Percentiles rank a stretch among this genome's conserved stretches.
These are phyloP conservation scores for Pseudomugil tenellus DNA, from an alignment of 2,797 vertebrate species.

Conservation along the genomic window DNA sequence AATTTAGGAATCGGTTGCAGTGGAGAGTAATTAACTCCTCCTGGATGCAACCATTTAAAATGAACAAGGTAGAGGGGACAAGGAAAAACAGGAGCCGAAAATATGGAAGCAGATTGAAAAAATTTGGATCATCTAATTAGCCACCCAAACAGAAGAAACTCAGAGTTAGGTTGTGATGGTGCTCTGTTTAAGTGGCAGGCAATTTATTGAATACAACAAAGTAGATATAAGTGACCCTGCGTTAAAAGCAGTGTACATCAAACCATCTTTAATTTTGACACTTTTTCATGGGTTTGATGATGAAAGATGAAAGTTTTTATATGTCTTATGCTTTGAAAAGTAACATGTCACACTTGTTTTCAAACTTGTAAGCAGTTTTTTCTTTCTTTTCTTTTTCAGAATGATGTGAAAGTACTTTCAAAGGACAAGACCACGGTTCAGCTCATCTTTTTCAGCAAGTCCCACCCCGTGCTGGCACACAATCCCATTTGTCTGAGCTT, in stretches of 20 bases:
- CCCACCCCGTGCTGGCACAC: conserved; percentile 37
- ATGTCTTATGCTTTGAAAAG: conserved; percentile 35
- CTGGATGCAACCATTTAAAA: conserved; percentile 77
- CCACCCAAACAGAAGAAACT: conserved; percentile 61
- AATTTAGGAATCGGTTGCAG: conserved; percentile 74
- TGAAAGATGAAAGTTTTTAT: too few relatives aligned
- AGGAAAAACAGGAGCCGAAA: conserved; percentile 57
- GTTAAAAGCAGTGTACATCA: too few relatives aligned
- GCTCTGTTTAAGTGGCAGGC: conserved; percentile 74
- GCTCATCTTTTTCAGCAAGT: conserved; percentile 47
- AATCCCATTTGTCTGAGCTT: conserved; percentile 47
- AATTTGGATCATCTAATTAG: conserved; percentile 79
- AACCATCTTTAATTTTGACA: too few relatives aligned
- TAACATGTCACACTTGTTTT: conserved; percentile 22
- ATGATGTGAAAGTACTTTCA: conserved; percentile 87
- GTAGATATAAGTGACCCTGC: conserved; percentile 30
- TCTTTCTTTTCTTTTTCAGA: conserved; percentile 86
- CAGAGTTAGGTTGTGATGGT: conserved; percentile 53
- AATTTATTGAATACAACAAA: too few relatives aligned
- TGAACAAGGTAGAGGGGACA: conserved; percentile 66
- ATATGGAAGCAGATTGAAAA: conserved; percentile 78
- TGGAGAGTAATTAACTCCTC: conserved; percentile 79
- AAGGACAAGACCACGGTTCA: conserved; percentile 52
- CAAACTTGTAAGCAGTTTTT: conserved; percentile 37
- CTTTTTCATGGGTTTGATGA: too few relatives aligned